Conservation (phyloP, 2,797 vertebrate genomes). For the Echeneis naucrates region DNA sequence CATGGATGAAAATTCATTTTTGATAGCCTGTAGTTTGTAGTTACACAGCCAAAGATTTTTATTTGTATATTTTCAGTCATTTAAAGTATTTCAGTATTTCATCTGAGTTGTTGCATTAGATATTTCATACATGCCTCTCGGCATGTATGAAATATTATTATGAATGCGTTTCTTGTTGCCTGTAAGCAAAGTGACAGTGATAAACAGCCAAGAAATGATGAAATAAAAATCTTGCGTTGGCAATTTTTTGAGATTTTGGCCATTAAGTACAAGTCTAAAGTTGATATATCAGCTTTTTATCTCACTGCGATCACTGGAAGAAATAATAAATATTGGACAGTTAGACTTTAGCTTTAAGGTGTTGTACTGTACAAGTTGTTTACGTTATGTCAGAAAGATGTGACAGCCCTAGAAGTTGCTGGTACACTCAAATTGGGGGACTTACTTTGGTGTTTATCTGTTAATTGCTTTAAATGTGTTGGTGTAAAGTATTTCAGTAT, state of each 20-base stretch:
- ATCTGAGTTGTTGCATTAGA: conserved; percentile 24
- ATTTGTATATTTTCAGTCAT: conserved; percentile 8
- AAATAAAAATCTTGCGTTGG: conserved; percentile 30
- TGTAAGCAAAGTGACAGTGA: conserved; percentile 52
- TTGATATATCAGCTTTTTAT: conserved; percentile 21
- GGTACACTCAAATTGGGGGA: background rate
- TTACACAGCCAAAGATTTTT: conserved; percentile 6
- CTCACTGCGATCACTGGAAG: conserved; percentile 12
- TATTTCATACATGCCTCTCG: background rate
- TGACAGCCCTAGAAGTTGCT: background rate
- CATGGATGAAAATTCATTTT: background rate
- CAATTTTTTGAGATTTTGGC: conserved; percentile 48
- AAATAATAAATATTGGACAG: conserved; percentile 36
- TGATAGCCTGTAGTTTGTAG: background rate
- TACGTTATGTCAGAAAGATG: background rate
- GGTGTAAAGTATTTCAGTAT: background rate
- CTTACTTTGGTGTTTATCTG: background rate
- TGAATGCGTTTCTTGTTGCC: conserved; percentile 41
- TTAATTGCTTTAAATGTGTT: conserved; percentile 1
- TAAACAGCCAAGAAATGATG: conserved; percentile 48
- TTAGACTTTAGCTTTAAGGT: background rate
- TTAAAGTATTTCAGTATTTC: conserved; percentile 16
- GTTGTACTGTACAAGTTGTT: background rate
- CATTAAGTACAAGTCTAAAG: conserved; percentile 28
- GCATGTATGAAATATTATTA: conserved; percentile 29